Conservation (phyloP, 2,888 invertebrate genomes). For the Rhogogaster chlorosoma region DNA sequence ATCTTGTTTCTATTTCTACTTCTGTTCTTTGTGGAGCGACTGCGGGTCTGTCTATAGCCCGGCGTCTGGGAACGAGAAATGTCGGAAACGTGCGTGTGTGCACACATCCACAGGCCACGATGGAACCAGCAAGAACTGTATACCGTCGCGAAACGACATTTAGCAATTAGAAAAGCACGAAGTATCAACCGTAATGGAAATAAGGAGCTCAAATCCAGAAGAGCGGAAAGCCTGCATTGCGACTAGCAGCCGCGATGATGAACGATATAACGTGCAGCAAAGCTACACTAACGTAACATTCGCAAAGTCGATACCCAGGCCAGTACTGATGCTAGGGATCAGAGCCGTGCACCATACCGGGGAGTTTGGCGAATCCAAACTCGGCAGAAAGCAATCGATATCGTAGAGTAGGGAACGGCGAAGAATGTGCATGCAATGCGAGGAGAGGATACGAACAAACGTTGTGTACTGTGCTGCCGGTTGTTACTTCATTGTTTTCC, state of each 20-base stretch:
- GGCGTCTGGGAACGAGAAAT: constrained; percentile 2
- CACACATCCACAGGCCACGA: background rate
- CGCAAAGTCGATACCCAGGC: background rate
- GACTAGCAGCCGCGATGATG: constrained; percentile 35
- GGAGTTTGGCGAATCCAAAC: background rate
- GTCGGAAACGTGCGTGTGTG: background rate
- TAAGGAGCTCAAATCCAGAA: constrained; percentile 26
- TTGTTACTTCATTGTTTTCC: constrained; percentile 24
- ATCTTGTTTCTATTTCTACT: constrained; percentile 66
- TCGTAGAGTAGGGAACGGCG: background rate
- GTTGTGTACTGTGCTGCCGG: background rate
- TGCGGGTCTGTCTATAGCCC: background rate
- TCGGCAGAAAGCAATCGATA: background rate
- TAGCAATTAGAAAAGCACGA: background rate
- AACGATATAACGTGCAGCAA: background rate
- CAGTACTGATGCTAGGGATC: background rate
- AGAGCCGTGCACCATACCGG: background rate
- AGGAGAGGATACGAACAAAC: constrained; percentile 1
- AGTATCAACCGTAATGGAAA: background rate
- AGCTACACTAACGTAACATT: background rate
- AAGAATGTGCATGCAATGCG: background rate
- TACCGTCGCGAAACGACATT: background rate
- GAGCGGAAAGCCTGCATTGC: constrained; percentile 62
- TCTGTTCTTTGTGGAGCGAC: constrained; percentile 18
- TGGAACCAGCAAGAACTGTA: background rate